phyloP scores from a whole-genome alignment of 2,888 invertebrate species.

The Drosophila acutilabella region DNA sequence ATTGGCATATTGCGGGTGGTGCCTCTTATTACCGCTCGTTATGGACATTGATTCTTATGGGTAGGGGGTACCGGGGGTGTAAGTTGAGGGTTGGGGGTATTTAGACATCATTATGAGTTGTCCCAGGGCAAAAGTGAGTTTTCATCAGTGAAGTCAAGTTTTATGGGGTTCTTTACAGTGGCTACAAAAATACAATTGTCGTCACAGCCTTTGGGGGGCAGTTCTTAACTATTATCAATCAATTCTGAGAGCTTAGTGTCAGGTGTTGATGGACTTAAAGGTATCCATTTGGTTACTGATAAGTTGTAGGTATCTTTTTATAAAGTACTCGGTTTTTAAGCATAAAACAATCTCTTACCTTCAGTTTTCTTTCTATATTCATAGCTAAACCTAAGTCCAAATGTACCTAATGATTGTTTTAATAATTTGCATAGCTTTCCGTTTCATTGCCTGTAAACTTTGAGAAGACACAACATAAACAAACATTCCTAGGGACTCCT shows the following conservation, averaged over 20 bases:
- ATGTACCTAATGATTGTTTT: conserved; percentile 31
- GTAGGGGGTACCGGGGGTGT: neutral
- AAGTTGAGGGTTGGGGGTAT: neutral
- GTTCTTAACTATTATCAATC: neutral
- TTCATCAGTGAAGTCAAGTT: neutral
- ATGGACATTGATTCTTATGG: conserved; percentile 33
- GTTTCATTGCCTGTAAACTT: conserved; percentile 45
- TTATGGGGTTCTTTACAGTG: neutral
- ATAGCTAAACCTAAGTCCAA: no score
- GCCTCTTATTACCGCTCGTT: conserved; percentile 63
- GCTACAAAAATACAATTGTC: conserved; percentile 3
- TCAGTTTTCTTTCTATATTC: no score
- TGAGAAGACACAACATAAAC: conserved; percentile 40
- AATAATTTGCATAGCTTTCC: conserved; percentile 68
- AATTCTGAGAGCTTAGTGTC: neutral
- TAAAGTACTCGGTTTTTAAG: no score
- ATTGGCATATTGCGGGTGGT: conserved; percentile 71
- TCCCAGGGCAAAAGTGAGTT: conserved; percentile 6
- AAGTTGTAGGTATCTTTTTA: no score
- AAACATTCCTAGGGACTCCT: conserved; percentile 46
- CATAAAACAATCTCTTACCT: no score
- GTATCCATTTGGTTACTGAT: neutral
- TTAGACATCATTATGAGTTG: conserved; percentile 19
- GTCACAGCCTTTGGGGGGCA: neutral
- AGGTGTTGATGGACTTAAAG: neutral